phyloP scores from a whole-genome alignment of 2,888 invertebrate genomes.

The Synanthedon andrenaeformis region DNA sequence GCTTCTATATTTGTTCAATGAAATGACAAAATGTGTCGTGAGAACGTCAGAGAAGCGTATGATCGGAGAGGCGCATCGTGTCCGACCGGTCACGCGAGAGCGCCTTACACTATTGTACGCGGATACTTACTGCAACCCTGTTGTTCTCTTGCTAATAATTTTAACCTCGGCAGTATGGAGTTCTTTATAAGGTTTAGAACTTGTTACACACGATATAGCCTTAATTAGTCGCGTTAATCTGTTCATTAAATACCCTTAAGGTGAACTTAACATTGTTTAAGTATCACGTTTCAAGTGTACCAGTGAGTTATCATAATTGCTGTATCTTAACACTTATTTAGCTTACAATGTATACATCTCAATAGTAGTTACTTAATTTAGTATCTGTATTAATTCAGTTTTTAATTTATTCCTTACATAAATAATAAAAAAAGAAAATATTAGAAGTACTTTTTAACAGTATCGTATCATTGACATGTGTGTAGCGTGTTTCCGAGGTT shows the following conservation, averaged over 20 bases:
- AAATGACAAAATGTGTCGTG: constrained; percentile 67
- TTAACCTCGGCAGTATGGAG: constrained; percentile 30
- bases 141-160: constrained; percentile 34
- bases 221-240: not conserved
- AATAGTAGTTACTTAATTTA: too few relatives aligned
- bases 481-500: too few relatives aligned
- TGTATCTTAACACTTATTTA: too few relatives aligned
- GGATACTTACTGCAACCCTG: constrained; percentile 15
- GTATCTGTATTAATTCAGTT: too few relatives aligned
- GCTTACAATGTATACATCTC: too few relatives aligned
- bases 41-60: constrained; percentile 45
- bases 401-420: too few relatives aligned
- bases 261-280: not conserved
- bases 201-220: not conserved
- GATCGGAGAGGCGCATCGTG: constrained; percentile 40
- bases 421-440: too few relatives aligned
- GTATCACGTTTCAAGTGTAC: too few relatives aligned
- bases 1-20: constrained; percentile 63
- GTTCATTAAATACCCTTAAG: not conserved
- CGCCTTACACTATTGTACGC: constrained; percentile 35
- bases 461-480: too few relatives aligned
- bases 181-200: not conserved
- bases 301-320: too few relatives aligned
- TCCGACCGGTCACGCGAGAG: constrained; percentile 42
- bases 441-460: too few relatives aligned